These are phyloP conservation scores for Ylistrum balloti DNA, from an alignment of 1,140 invertebrate genomes.

Conservation along the genomic window DNA sequence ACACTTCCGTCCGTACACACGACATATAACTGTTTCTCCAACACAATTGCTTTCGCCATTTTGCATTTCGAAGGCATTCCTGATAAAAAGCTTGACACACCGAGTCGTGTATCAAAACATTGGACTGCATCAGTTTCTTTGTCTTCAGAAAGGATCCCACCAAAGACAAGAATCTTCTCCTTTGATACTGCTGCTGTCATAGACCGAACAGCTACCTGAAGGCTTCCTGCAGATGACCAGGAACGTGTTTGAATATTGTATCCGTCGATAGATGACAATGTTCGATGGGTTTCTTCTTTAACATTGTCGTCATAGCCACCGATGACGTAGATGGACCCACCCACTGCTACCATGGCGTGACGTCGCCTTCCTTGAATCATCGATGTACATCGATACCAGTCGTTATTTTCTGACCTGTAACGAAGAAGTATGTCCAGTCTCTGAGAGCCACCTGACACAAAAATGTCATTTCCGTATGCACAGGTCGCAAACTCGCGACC, in stretches of 20 bases:
- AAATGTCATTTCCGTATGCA: conserved; percentile 75
- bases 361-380: conserved; percentile 68
- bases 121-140: conserved; percentile 70
- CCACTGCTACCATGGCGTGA: conserved; percentile 72
- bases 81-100: conserved; percentile 56
- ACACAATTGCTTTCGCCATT: conserved; percentile 65
- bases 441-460: conserved; percentile 73
- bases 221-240: conserved; percentile 64
- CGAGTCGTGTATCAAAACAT: conserved; percentile 68
- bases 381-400: conserved; percentile 70
- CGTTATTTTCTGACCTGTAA: conserved; percentile 73
- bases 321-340: conserved; percentile 68
- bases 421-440: conserved; percentile 71
- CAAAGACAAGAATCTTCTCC: conserved; percentile 73
- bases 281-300: conserved; percentile 65
- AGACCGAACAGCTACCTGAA: conserved; percentile 66
- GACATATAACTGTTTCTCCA: conserved; percentile 68
- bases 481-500: conserved; percentile 72
- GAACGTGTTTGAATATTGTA: conserved; percentile 66
- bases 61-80: conserved; percentile 68
- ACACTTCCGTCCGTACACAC: conserved; percentile 71
- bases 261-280: conserved; percentile 65
- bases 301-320: conserved; percentile 72
- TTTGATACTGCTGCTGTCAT: conserved; percentile 71
- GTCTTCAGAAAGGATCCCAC: conserved; percentile 69